Conservation (phyloP, 23 tunicate genomes). For the Halocynthia roretzi region DNA sequence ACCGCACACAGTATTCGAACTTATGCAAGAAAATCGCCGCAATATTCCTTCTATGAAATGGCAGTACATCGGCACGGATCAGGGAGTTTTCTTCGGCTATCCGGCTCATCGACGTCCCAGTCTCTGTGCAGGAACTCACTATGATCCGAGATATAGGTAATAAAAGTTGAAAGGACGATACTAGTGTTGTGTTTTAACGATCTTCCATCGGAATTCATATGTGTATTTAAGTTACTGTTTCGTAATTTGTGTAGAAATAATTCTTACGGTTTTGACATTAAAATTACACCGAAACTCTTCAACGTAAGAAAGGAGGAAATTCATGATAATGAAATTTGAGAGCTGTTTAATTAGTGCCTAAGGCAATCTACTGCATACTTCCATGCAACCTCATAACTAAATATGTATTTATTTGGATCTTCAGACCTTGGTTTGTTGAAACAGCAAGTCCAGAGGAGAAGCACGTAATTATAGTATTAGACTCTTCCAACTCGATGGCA, state of each 20-base stretch:
- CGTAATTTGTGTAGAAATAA: too few relatives aligned
- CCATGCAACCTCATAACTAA: too few relatives aligned
- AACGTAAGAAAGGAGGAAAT: too few relatives aligned
- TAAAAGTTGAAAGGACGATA: background rate
- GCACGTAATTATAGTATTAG: slow-evolving; percentile 15
- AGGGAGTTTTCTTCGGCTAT: slow-evolving; percentile 22
- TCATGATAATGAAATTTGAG: too few relatives aligned
- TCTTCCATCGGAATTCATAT: too few relatives aligned
- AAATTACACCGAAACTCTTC: too few relatives aligned
- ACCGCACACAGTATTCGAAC: slow-evolving; percentile 9
- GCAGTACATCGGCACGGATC: slow-evolving; percentile 31
- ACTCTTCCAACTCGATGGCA: slow-evolving; percentile 22
- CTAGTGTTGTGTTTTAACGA: too few relatives aligned
- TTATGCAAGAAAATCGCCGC: slow-evolving; percentile 15
- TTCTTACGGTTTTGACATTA: too few relatives aligned
- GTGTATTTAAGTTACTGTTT: too few relatives aligned
- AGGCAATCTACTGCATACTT: too few relatives aligned
- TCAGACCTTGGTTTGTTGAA: slow-evolving; percentile 37
- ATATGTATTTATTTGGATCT: background rate
- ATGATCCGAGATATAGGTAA: slow-evolving; percentile 8
- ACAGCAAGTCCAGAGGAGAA: slow-evolving; percentile 23
- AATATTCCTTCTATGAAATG: slow-evolving; percentile 31
- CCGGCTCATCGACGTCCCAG: slow-evolving; percentile 15
- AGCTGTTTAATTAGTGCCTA: too few relatives aligned
- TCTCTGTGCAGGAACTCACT: slow-evolving; percentile 1